Conservation (phyloP, 2,113 vertebrate species). For the Mohoua ochrocephala region DNA sequence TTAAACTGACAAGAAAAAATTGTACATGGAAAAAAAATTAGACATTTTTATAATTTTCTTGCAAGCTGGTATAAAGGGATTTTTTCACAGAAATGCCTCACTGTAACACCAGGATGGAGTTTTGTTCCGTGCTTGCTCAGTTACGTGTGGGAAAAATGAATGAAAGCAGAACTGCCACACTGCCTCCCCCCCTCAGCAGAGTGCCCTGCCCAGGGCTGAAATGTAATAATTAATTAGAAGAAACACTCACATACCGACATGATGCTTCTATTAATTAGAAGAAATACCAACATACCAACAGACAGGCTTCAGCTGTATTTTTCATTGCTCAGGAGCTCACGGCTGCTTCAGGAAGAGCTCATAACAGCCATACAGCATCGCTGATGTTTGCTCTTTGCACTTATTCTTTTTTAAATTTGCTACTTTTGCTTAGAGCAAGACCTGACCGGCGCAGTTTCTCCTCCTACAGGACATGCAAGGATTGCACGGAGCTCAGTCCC, state of each 20-base stretch:
- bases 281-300: background rate
- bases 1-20: background rate
- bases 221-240: background rate
- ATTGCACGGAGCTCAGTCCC: background rate
- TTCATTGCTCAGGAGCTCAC: background rate
- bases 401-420: background rate
- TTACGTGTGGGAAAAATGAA: background rate
- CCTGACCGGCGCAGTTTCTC: background rate
- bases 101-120: background rate
- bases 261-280: background rate
- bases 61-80: background rate
- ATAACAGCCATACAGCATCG: accelerated
- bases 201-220: background rate
- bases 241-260: background rate
- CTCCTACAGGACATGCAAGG: background rate
- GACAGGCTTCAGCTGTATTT: background rate
- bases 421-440: background rate
- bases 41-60: background rate
- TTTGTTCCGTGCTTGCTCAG: background rate
- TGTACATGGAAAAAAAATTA: background rate
- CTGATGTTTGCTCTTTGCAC: background rate
- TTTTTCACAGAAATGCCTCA: background rate
- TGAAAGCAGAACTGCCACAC: background rate
- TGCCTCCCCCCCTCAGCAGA: background rate
- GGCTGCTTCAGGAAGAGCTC: background rate